Conservation (phyloP, 2,888 invertebrate genomes). For the Pollenia amentaria region DNA sequence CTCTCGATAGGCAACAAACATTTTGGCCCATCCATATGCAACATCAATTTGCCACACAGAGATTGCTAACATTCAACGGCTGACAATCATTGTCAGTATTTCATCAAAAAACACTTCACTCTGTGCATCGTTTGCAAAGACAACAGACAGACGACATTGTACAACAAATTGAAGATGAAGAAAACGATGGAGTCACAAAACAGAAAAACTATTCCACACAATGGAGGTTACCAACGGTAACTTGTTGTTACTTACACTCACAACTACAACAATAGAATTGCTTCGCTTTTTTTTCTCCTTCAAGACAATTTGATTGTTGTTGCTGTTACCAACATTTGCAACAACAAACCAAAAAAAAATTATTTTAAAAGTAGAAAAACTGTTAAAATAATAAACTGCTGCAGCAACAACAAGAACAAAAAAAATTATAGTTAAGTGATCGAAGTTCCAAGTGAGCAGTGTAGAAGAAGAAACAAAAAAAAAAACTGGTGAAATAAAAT, state of each 20-base stretch:
- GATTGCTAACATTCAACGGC: slow-evolving; percentile 65
- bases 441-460: slow-evolving; percentile 53
- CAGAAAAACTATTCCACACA: slow-evolving; percentile 31
- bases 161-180: slow-evolving; percentile 10
- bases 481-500: slow-evolving; percentile 12
- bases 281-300: slow-evolving; percentile 8
- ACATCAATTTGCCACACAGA: slow-evolving; percentile 71
- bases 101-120: slow-evolving; percentile 62
- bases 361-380: slow-evolving; percentile 50
- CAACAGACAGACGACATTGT: slow-evolving; percentile 39
- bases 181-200: slow-evolving; percentile 11
- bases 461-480: not conserved
- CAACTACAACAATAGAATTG: slow-evolving; percentile 34
- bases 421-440: slow-evolving; percentile 57
- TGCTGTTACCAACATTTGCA: slow-evolving; percentile 25
- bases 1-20: slow-evolving; percentile 29
- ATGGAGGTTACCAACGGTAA: slow-evolving; percentile 68
- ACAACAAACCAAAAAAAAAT: slow-evolving; percentile 4
- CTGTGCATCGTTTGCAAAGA: not conserved
- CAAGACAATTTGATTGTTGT: slow-evolving; percentile 37
- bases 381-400: slow-evolving; percentile 70
- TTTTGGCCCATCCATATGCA: slow-evolving; percentile 61
- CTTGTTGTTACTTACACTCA: slow-evolving; percentile 51
- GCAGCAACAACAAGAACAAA: slow-evolving; percentile 19
- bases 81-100: slow-evolving; percentile 69